phyloP scores from a whole-genome alignment of 2,113 vertebrate species.

The Zosterops hypoxanthus region DNA sequence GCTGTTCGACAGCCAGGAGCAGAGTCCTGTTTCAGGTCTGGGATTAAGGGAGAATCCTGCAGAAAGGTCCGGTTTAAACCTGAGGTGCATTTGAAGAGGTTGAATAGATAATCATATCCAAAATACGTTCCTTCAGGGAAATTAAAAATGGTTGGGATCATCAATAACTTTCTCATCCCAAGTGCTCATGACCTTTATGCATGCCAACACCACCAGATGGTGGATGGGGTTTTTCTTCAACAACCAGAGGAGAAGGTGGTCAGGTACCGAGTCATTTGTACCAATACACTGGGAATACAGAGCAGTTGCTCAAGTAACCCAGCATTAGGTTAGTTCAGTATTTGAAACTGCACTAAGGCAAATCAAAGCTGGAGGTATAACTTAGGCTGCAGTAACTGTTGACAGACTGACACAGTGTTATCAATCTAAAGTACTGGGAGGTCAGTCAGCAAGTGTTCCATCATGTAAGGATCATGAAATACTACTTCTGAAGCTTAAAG shows the following conservation, averaged over 20 bases:
- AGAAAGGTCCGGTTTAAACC: neutral
- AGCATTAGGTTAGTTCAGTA: neutral
- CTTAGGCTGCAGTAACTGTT: neutral
- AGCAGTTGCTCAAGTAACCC: neutral
- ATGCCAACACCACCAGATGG: rapidly evolving
- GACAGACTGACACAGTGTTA: neutral
- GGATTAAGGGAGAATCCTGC: neutral
- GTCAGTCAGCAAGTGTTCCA: neutral
- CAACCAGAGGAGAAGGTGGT: neutral
- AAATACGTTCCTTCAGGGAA: neutral
- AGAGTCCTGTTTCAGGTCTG: neutral
- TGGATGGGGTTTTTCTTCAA: neutral
- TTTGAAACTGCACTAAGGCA: neutral
- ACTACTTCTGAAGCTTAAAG: neutral
- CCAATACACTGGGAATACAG: neutral
- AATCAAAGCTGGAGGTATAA: neutral
- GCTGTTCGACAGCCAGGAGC: neutral
- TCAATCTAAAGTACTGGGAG: neutral
- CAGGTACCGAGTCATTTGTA: neutral
- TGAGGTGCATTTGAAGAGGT: neutral
- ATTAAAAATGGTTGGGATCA: neutral
- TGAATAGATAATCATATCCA: neutral
- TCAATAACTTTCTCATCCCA: neutral
- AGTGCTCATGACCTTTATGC: neutral
- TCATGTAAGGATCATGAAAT: neutral